These are phyloP conservation scores for Taenaris catops DNA, from an alignment of 2,888 invertebrate species.

Conservation along the genomic window DNA sequence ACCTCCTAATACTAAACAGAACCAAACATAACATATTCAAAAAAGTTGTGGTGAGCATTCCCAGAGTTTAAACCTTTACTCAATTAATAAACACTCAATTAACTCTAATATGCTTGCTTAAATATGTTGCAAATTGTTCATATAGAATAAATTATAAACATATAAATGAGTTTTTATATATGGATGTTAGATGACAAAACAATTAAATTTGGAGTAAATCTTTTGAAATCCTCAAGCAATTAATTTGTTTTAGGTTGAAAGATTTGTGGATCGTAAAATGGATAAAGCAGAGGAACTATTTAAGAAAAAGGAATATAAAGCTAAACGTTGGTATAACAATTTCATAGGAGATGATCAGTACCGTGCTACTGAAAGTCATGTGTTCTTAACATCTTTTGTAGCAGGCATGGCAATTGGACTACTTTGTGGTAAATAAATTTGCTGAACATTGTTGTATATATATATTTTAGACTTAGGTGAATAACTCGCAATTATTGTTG, in stretches of 20 bases:
- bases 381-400: conserved; percentile 89
- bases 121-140: no score
- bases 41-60: no score
- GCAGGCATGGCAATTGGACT: conserved; percentile 89
- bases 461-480: conserved; percentile 8
- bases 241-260: conserved; percentile 91
- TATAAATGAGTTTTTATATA: no score
- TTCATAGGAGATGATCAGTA: conserved; percentile 83
- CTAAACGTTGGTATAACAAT: conserved; percentile 87
- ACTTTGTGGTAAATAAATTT: conserved; percentile 63
- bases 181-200: no score
- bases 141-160: no score
- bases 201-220: no score
- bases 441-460: conserved; percentile 1
- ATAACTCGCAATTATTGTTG: conserved; percentile 15
- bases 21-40: no score
- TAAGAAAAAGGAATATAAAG: conserved; percentile 84
- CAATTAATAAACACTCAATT: no score
- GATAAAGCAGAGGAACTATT: conserved; percentile 88
- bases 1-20: no score
- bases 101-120: no score
- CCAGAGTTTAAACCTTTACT: no score
- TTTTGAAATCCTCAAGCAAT: no score
- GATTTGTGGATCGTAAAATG: conserved; percentile 89
- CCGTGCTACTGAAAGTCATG: conserved; percentile 86